Percentiles rank a stretch among this genome's conserved stretches.
Conservation (phyloP, 2,113 vertebrate species). For the Pterocles gutturalis region DNA sequence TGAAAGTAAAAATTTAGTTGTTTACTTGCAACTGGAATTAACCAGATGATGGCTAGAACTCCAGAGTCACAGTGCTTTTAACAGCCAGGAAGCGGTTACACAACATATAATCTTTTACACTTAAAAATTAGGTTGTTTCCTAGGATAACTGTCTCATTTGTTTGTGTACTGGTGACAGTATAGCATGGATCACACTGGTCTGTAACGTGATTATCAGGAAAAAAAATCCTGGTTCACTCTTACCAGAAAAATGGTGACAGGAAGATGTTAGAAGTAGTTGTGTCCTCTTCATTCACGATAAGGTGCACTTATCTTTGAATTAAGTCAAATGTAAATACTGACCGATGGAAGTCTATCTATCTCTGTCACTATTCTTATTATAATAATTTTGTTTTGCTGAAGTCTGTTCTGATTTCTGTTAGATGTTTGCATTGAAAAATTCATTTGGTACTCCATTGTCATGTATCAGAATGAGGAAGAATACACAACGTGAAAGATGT, state of each 20-base stretch:
- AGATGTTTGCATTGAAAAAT: background rate
- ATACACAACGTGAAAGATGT: background rate
- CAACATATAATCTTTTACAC: background rate
- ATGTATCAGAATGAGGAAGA: background rate
- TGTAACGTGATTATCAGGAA: background rate
- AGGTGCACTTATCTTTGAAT: background rate
- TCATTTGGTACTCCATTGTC: background rate
- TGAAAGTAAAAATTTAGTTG: background rate
- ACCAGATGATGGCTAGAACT: background rate
- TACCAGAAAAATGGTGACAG: background rate
- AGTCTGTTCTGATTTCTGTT: background rate
- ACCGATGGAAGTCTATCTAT: background rate
- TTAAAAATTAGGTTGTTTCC: background rate
- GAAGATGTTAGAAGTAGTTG: background rate
- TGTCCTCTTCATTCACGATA: background rate
- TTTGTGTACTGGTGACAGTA: background rate
- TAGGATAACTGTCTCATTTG: background rate
- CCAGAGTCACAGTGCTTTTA: background rate
- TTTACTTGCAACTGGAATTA: background rate
- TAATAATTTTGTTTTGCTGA: background rate
- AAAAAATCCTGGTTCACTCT: background rate
- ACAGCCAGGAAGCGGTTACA: background rate
- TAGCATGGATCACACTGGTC: background rate
- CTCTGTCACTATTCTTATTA: background rate
- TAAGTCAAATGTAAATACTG: background rate